These are phyloP conservation scores for Habropoda laboriosa DNA, from an alignment of 1,140 invertebrate genomes.

Conservation along the genomic window DNA sequence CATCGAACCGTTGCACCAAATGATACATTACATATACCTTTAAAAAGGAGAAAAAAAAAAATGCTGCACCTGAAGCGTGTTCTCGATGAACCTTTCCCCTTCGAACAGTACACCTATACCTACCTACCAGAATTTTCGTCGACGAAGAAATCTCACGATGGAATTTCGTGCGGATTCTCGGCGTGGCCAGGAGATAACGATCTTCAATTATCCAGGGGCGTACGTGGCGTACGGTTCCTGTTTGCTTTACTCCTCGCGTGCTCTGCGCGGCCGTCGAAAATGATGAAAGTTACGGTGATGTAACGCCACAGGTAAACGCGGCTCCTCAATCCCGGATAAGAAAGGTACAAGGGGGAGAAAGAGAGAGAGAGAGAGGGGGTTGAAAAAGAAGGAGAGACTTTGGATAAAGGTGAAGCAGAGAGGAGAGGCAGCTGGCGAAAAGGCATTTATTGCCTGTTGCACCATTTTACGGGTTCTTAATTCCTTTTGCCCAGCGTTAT, in stretches of 20 bases:
- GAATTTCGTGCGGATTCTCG: not conserved
- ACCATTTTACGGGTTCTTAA: conserved; percentile 78
- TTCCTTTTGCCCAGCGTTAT: conserved; percentile 68
- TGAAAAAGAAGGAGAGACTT: not conserved
- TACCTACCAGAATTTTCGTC: not conserved
- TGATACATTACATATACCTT: too few relatives aligned
- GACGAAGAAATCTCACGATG: not conserved
- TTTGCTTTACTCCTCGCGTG: conserved; percentile 48
- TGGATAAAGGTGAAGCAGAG: conserved; percentile 32
- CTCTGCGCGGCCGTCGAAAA: conserved; percentile 49
- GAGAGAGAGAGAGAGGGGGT: not conserved
- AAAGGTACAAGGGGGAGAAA: not conserved
- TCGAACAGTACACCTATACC: not conserved
- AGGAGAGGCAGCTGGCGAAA: conserved; percentile 77
- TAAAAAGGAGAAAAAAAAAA: not conserved
- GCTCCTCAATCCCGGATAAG: conserved; percentile 25
- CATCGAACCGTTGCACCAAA: too few relatives aligned
- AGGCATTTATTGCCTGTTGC: conserved; percentile 78
- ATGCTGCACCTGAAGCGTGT: not conserved
- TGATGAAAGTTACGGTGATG: conserved; percentile 64
- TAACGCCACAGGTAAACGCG: conserved; percentile 48
- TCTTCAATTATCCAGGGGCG: conserved; percentile 41
- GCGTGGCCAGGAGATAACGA: not conserved
- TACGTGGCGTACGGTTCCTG: conserved; percentile 35
- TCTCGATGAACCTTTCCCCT: not conserved